Evolutionary conservation across 2,888 invertebrate species (phyloP).

Genomic region (Masnerella sp.): DNA sequence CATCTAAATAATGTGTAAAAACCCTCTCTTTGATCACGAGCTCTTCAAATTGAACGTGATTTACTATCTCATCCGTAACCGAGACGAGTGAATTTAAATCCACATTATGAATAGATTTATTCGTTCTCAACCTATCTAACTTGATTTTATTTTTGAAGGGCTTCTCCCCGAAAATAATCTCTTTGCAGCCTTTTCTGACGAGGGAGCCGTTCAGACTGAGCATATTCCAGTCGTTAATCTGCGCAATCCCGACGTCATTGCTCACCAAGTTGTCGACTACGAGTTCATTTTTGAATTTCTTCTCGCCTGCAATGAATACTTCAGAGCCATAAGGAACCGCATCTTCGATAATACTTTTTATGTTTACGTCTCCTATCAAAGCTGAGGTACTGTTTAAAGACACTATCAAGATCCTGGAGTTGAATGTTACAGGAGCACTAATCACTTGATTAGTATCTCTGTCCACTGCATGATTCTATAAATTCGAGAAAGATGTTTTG

Average conservation of each 20-base stretch:
- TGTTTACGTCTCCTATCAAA: conserved; percentile 46
- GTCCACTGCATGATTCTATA: conserved; percentile 67
- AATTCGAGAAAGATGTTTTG: conserved; percentile 59
- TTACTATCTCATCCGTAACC: conserved; percentile 59
- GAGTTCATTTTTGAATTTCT: conserved; percentile 63
- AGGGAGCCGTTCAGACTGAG: conserved; percentile 65
- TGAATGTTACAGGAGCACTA: conserved; percentile 54
- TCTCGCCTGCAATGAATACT: conserved; percentile 62
- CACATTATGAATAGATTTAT: conserved; percentile 59
- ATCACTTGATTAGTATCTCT: conserved; percentile 65
- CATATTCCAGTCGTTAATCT: conserved; percentile 64
- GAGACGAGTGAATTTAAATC: conserved; percentile 58
- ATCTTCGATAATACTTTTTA: conserved; percentile 62
- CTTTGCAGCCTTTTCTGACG: conserved; percentile 60
- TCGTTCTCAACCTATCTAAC: conserved; percentile 59
- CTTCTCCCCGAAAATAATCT: conserved; percentile 52
- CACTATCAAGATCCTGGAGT: conserved; percentile 44
- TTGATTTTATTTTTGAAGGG: conserved; percentile 61
- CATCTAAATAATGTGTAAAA: conserved; percentile 63
- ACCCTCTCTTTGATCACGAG: conserved; percentile 55
- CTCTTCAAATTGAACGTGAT: conserved; percentile 62
- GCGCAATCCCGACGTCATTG: conserved; percentile 60
- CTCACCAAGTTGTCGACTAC: conserved; percentile 58
- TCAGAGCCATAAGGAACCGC: conserved; percentile 52
- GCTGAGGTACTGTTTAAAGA: conserved; percentile 31